Evolutionary conservation across 2,888 invertebrate genomes (phyloP).

Genomic region (Amiota minor): DNA sequence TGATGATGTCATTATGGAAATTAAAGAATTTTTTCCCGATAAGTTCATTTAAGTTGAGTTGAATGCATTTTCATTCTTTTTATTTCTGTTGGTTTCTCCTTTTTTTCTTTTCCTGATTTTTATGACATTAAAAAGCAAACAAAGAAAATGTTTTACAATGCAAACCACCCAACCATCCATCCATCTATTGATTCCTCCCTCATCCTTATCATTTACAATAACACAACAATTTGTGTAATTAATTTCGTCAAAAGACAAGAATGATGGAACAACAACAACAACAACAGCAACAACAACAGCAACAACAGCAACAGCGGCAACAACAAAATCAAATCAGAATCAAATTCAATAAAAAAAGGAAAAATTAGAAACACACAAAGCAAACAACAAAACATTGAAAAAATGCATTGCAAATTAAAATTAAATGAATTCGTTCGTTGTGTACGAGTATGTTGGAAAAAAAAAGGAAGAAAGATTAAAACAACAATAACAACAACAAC

Average conservation of each 20-base stretch:
- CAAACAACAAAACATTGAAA: conserved; percentile 40
- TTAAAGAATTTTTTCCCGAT: too few species aligned
- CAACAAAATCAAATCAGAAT: neutral
- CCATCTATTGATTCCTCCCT: too few species aligned
- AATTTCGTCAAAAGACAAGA: neutral
- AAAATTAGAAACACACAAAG: conserved; percentile 39
- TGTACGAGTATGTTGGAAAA: neutral
- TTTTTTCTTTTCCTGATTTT: too few species aligned
- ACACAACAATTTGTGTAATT: conserved; percentile 1
- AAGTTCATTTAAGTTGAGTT: too few species aligned
- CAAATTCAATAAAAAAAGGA: conserved; percentile 28
- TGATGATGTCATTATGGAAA: too few species aligned
- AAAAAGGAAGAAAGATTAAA: neutral
- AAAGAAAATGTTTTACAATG: too few species aligned
- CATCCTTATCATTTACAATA: neutral
- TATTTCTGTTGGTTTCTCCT: too few species aligned
- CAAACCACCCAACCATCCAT: too few species aligned
- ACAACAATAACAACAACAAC: neutral
- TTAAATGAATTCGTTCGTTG: conserved; percentile 3
- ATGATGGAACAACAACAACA: neutral
- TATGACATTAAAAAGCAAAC: too few species aligned
- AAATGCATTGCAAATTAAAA: conserved; percentile 10
- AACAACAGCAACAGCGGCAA: neutral
- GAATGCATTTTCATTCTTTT: too few species aligned
- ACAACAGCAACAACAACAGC: neutral